These are phyloP conservation scores for Axis porcinus DNA, from an alignment of 2,113 vertebrate species.

Conservation along the genomic window DNA sequence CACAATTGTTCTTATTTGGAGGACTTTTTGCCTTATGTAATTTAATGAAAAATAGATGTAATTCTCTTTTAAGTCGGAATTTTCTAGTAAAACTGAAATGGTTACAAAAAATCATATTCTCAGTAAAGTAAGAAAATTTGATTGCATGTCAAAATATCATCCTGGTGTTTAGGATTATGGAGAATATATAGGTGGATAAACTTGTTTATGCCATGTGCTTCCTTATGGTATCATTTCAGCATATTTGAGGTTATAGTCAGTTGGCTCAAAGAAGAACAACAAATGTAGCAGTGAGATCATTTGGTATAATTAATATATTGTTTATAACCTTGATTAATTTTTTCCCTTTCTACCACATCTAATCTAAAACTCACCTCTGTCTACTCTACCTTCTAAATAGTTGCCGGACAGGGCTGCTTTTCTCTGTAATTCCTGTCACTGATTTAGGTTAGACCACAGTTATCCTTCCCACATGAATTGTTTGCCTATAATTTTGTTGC, in stretches of 20 bases:
- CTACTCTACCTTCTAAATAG: not conserved
- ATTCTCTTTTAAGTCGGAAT: slow-evolving; percentile 8
- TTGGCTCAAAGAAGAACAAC: not conserved
- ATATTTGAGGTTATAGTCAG: not conserved
- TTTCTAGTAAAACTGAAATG: not conserved
- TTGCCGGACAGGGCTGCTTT: not conserved
- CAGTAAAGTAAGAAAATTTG: not conserved
- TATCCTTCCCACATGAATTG: not conserved
- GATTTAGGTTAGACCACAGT: not conserved
- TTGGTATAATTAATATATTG: not conserved
- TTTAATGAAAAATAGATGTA: not conserved
- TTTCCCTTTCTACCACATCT: not conserved
- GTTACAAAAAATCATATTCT: not conserved
- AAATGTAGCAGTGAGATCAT: not conserved
- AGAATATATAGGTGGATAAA: not conserved
- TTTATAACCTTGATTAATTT: not conserved
- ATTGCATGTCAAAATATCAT: not conserved
- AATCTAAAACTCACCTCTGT: not conserved
- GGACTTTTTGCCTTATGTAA: not conserved
- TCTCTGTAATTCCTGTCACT: not conserved
- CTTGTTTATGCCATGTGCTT: not conserved
- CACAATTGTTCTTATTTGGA: not conserved
- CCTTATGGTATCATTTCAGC: not conserved
- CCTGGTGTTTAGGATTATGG: not conserved
- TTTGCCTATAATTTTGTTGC: not conserved